These are phyloP conservation scores for Carterocephalus palaemon DNA, from an alignment of 2,888 invertebrate genomes.

Conservation along the genomic window DNA sequence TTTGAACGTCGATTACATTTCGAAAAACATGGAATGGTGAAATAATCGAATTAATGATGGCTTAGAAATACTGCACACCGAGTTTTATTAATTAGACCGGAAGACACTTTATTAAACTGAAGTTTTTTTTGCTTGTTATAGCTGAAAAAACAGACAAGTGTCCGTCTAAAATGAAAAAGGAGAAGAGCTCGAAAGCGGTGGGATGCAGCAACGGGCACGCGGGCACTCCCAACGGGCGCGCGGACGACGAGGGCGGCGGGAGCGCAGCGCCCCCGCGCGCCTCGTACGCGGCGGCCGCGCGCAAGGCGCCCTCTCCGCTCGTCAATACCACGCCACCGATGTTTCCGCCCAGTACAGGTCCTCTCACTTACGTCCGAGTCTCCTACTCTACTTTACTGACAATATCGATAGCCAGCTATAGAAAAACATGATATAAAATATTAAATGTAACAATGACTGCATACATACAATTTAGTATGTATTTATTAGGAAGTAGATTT, in stretches of 20 bases:
- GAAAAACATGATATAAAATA: background rate
- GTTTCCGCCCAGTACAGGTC: slow-evolving; percentile 62
- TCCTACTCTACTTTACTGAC: no score
- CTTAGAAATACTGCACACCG: no score
- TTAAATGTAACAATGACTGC: background rate
- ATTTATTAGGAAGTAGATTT: no score
- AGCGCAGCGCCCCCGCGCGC: slow-evolving; percentile 50
- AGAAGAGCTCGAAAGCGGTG: slow-evolving; percentile 50
- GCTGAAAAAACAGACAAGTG: slow-evolving; percentile 63
- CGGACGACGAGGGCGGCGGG: slow-evolving; percentile 67
- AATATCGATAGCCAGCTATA: no score
- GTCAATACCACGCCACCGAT: slow-evolving; percentile 54
- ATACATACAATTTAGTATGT: no score
- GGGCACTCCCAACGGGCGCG: slow-evolving; percentile 66
- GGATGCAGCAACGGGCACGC: slow-evolving; percentile 66
- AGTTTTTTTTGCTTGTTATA: slow-evolving; percentile 45
- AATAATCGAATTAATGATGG: no score
- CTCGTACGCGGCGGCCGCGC: slow-evolving; percentile 69
- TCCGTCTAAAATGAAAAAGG: slow-evolving; percentile 65
- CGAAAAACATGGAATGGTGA: no score
- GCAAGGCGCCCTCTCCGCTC: slow-evolving; percentile 65
- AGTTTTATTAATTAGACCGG: no score
- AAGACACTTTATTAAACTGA: slow-evolving; percentile 10
- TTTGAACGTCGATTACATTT: no score
- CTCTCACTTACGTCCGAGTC: slow-evolving; percentile 12